Evolutionary conservation across 2,113 vertebrate species (phyloP), one percentile per base, ranked within the genome.

Genomic region (Verasper variegatus): DNA sequence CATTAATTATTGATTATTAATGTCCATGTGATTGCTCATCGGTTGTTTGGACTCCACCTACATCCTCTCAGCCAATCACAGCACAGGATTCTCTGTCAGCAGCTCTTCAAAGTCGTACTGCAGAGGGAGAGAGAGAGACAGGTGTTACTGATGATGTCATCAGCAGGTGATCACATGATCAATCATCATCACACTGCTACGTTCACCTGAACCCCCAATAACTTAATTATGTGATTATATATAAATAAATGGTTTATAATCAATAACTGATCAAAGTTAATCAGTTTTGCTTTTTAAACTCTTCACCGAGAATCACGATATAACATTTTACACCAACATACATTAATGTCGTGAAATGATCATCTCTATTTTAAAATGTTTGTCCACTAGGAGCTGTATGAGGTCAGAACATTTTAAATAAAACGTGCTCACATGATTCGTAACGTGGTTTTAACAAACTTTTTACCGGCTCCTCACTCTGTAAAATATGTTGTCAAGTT

Each of bases 21-120:
- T 91, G 93, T 94, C 92, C 93, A 84, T 88, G 85, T 74, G 52
- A 83, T 57, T 3, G 12, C 20, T 70, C 20, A 23, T 35, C 58
- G 55, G 74, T 4, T 2, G 21, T 62, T 65, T 42, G 35, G 61
- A 20, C 58, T 70, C 60, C 18, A 0, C 68, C 65, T 64, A 57
- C 71, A 51, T 51, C 52, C 59, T 74, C 64, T 65, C 55, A 78
- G 73, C 71, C 76, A 83, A 75, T 79, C 67, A 72, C 31, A 62
- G 71, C 26, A 11, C 72, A 76, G 67, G 88, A 92, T 81, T 84
- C 94, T 91, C 69, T 85, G 91, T 94, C 96, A 96, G 95, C 95
- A 90, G 93, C 84, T 95, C 93, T 95, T 95, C 95, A 97, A 91
- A 90, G 96, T 93, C 87, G 95, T 90, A 92, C 96, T 98, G 95